These are phyloP conservation scores for Drosophila neonasuta DNA, from an alignment of 2,888 invertebrate species.

Conservation along the genomic window DNA sequence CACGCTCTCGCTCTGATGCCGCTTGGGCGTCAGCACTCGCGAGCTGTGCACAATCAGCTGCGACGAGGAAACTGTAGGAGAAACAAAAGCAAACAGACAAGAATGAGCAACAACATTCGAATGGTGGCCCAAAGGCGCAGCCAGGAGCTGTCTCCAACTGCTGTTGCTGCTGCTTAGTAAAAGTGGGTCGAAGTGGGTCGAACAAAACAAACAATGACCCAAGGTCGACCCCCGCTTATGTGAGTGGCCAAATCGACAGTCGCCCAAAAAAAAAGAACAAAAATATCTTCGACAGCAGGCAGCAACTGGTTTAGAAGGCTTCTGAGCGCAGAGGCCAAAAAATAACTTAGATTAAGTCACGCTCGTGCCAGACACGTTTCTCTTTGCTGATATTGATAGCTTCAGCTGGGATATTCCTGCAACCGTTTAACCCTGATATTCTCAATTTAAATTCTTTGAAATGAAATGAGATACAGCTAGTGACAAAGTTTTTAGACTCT, in stretches of 20 bases:
- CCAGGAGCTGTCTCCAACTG: slow-evolving; percentile 38
- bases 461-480: background rate
- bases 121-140: slow-evolving; percentile 45
- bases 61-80: slow-evolving; percentile 81
- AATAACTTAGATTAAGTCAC: slow-evolving; percentile 51
- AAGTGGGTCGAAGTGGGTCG: slow-evolving; percentile 65
- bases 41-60: slow-evolving; percentile 90
- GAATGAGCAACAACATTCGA: slow-evolving; percentile 33
- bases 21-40: slow-evolving; percentile 89
- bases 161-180: slow-evolving; percentile 38
- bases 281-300: slow-evolving; percentile 25
- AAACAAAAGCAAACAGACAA: background rate
- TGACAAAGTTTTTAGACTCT: background rate
- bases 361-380: slow-evolving; percentile 30
- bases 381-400: slow-evolving; percentile 35
- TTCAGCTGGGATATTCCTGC: slow-evolving; percentile 23
- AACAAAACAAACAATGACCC: slow-evolving; percentile 40
- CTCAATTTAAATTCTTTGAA: background rate
- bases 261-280: slow-evolving; percentile 10
- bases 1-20: slow-evolving; percentile 90
- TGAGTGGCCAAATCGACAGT: slow-evolving; percentile 46
- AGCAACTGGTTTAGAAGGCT: slow-evolving; percentile 56
- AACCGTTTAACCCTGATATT: background rate
- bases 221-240: slow-evolving; percentile 53
- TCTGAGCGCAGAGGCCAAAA: slow-evolving; percentile 34